Conservation (phyloP, 2,888 invertebrate genomes). For the Microplitis manilae region DNA sequence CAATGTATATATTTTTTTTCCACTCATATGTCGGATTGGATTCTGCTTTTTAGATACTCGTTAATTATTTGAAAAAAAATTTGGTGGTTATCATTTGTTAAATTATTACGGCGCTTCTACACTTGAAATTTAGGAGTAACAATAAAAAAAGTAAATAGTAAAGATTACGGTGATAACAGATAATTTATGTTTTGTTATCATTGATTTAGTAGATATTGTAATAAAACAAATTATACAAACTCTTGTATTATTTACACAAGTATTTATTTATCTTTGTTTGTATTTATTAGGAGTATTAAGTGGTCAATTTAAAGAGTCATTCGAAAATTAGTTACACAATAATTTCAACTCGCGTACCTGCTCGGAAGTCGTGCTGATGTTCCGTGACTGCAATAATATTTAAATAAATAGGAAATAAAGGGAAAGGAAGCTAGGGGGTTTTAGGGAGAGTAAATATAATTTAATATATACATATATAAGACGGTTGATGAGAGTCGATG, state of each 20-base stretch:
- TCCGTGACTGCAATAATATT: constrained; percentile 31
- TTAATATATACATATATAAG: background rate
- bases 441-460: background rate
- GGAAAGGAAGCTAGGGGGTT: background rate
- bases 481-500: background rate
- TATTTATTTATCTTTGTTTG: constrained; percentile 7
- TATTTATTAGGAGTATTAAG: background rate
- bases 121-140: background rate
- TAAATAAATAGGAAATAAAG: constrained; percentile 12
- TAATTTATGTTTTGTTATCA: background rate
- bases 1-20: background rate
- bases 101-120: background rate
- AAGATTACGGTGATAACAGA: background rate
- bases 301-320: constrained; percentile 23
- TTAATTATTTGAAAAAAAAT: too few species aligned
- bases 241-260: background rate
- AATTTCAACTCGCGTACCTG: constrained; percentile 31
- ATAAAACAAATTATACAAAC: constrained; percentile 4
- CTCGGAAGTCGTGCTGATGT: constrained; percentile 29
- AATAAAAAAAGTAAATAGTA: background rate
- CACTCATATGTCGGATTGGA: too few species aligned
- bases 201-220: background rate
- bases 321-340: constrained; percentile 17
- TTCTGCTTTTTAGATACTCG: too few species aligned
- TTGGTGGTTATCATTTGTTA: background rate